phyloP scores from a whole-genome alignment of 2,888 invertebrate species.

The Drosophila helvetica region DNA sequence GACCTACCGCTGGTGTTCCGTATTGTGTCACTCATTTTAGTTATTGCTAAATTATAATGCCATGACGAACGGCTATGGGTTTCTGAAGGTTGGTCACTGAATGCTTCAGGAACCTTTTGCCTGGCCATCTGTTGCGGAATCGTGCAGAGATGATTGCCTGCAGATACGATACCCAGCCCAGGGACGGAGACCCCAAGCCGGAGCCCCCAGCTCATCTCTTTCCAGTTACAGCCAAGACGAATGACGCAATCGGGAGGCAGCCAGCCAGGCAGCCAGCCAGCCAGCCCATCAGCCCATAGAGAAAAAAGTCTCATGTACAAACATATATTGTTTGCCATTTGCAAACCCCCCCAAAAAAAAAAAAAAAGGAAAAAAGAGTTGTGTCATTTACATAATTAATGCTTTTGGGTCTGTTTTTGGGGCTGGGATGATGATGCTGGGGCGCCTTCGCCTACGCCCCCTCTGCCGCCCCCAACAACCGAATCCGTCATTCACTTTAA shows the following conservation, averaged over 20 bases:
- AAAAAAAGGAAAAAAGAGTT: constrained; percentile 41
- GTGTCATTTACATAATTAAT: constrained; percentile 64
- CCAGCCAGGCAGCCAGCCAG: too few species aligned
- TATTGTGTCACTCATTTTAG: constrained; percentile 54
- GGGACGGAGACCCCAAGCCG: constrained; percentile 16
- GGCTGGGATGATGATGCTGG: neutral
- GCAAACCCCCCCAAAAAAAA: neutral
- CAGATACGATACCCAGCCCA: constrained; percentile 43
- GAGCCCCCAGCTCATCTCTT: constrained; percentile 23
- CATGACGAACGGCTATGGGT: constrained; percentile 31
- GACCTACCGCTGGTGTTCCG: constrained; percentile 51
- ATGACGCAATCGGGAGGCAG: constrained; percentile 55
- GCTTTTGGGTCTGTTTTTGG: constrained; percentile 17
- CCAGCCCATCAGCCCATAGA: neutral
- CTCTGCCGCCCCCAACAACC: neutral
- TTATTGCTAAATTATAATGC: constrained; percentile 31
- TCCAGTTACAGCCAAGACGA: constrained; percentile 19
- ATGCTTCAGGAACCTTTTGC: constrained; percentile 56
- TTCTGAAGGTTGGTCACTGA: constrained; percentile 53
- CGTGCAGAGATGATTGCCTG: constrained; percentile 63
- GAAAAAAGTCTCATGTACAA: constrained; percentile 39
- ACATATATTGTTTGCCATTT: constrained; percentile 19
- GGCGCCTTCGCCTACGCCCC: constrained; percentile 2
- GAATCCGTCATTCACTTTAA: constrained; percentile 32
- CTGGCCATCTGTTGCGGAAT: constrained; percentile 40